These are phyloP conservation scores for Nycticebus coucang DNA, from an alignment of 2,113 vertebrate genomes.

Conservation along the genomic window DNA sequence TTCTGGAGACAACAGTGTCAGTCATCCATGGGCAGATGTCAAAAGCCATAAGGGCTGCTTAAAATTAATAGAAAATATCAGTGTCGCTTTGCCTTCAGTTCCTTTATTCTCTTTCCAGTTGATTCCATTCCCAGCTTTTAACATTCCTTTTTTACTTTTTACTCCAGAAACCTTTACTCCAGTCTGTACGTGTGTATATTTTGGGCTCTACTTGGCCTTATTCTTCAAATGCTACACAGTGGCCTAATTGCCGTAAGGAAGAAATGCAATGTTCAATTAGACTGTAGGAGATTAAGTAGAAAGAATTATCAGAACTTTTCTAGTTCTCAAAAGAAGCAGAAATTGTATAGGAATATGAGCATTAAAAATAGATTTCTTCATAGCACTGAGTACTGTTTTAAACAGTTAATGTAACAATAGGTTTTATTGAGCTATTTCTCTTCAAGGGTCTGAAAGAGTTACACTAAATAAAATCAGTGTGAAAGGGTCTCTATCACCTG, in stretches of 20 bases:
- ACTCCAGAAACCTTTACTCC: background rate
- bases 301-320: background rate
- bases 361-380: background rate
- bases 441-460: background rate
- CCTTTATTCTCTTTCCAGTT: background rate
- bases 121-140: background rate
- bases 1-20: background rate
- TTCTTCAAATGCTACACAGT: background rate
- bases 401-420: background rate
- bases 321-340: conserved; percentile 5
- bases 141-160: background rate
- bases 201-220: background rate
- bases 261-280: background rate
- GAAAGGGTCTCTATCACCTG: background rate
- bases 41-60: background rate
- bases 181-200: background rate
- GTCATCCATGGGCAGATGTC: background rate
- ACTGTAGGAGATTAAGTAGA: background rate
- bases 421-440: background rate
- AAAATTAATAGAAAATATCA: background rate
- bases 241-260: background rate
- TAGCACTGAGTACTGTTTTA: background rate
- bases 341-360: background rate
- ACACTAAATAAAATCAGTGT: background rate
- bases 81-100: background rate